A percentile compares a stretch with the other conserved stretches of the same genome.
phyloP scores from a whole-genome alignment of 2,888 invertebrate genomes.

The Empis stercorea region DNA sequence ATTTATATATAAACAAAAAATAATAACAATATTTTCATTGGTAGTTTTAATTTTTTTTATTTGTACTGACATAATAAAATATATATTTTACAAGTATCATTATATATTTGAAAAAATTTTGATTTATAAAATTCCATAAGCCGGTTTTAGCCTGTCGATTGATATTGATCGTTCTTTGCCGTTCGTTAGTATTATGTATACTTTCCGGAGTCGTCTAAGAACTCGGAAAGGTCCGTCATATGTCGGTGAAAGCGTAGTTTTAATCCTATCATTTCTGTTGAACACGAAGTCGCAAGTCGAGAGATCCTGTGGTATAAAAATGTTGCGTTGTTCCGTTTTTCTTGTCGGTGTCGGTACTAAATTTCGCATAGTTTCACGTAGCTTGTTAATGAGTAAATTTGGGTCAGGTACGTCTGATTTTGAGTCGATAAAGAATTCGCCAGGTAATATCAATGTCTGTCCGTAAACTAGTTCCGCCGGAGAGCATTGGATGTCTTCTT shows the following conservation, averaged over 20 bases:
- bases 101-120: no score
- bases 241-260: neutral
- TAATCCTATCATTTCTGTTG: neutral
- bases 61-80: no score
- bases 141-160: no score
- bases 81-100: no score
- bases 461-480: slow-evolving; percentile 3
- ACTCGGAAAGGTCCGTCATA: neutral
- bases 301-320: neutral
- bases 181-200: no score
- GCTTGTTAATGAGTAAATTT: neutral
- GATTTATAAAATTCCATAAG: no score
- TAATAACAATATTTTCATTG: no score
- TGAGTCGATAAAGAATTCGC: neutral
- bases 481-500: slow-evolving; percentile 6
- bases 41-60: no score
- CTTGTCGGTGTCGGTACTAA: neutral
- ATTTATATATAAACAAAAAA: no score
- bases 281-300: neutral
- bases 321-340: neutral
- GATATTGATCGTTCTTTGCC: no score
- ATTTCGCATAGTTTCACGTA: neutral
- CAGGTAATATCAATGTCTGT: neutral
- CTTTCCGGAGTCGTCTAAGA: neutral
- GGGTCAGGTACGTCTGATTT: no score